A percentile compares a stretch with the other conserved stretches of the same genome.
Conservation (phyloP, 2,888 invertebrate species). For the Mythimna vitellina region DNA sequence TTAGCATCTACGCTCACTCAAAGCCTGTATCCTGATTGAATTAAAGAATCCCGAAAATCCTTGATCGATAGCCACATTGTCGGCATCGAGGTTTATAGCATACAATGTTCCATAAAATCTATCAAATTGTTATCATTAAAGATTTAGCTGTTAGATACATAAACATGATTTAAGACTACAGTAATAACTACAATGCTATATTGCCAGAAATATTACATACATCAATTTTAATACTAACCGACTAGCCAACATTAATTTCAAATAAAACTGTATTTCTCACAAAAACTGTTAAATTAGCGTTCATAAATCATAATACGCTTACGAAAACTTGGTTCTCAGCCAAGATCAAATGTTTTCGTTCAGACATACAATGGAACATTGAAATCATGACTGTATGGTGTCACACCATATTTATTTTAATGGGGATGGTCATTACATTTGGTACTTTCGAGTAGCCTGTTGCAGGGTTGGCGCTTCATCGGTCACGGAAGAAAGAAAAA, state of each 20-base stretch:
- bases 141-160: neutral
- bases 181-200: conserved; percentile 27
- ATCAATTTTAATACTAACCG: conserved; percentile 43
- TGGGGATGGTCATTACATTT: conserved; percentile 62
- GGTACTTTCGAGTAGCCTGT: conserved; percentile 43
- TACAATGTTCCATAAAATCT: neutral
- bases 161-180: conserved; percentile 16
- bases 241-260: conserved; percentile 45
- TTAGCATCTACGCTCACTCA: conserved; percentile 16
- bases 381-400: conserved; percentile 64
- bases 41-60: neutral
- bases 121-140: neutral
- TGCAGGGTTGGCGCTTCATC: conserved; percentile 41
- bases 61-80: neutral
- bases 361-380: conserved; percentile 58
- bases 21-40: conserved; percentile 3
- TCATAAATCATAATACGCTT: conserved; percentile 59
- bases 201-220: conserved; percentile 30
- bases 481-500: neutral
- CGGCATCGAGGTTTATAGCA: neutral
- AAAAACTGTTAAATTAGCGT: conserved; percentile 55
- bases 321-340: conserved; percentile 61
- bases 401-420: conserved; percentile 67
- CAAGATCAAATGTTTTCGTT: conserved; percentile 61
- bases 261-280: conserved; percentile 43